A percentile compares a stretch with the other conserved stretches of the same genome.
phyloP scores from a whole-genome alignment of 2,888 invertebrate genomes.

The Antitype chi region DNA sequence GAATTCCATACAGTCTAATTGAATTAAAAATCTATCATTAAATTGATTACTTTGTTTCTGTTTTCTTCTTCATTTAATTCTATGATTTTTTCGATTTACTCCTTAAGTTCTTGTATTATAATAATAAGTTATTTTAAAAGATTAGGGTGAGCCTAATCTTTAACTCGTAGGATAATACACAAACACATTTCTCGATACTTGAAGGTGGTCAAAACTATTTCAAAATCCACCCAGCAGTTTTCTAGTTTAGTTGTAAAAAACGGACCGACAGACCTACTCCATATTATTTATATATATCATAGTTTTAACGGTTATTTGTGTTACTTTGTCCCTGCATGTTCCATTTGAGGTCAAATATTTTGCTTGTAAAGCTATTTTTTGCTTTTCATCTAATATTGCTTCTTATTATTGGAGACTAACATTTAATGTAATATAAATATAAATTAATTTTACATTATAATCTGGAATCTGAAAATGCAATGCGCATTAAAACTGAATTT shows the following conservation, averaged over 20 bases:
- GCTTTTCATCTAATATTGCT: slow-evolving; percentile 67
- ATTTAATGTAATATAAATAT: slow-evolving; percentile 25
- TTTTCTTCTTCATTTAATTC: not conserved
- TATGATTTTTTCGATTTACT: not conserved
- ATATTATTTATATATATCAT: slow-evolving; percentile 20
- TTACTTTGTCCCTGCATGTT: slow-evolving; percentile 38
- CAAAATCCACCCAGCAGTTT: slow-evolving; percentile 16
- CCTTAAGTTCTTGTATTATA: slow-evolving; percentile 4
- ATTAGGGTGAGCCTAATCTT: not conserved
- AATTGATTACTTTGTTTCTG: not conserved
- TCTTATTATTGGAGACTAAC: slow-evolving; percentile 46
- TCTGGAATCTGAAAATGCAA: slow-evolving; percentile 38
- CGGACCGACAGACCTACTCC: slow-evolving; percentile 44
- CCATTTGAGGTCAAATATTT: slow-evolving; percentile 31
- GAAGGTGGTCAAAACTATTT: slow-evolving; percentile 10
- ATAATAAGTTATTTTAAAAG: slow-evolving; percentile 29
- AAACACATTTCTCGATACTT: slow-evolving; percentile 39
- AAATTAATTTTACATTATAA: slow-evolving; percentile 31
- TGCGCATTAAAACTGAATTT: slow-evolving; percentile 59
- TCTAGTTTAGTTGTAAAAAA: slow-evolving; percentile 6
- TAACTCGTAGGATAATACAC: slow-evolving; percentile 8
- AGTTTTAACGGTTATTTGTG: slow-evolving; percentile 32
- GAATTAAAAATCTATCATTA: not conserved
- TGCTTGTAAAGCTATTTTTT: slow-evolving; percentile 45
- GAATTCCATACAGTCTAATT: not conserved